Evolutionary conservation across 1,140 invertebrate species (phyloP), one percentile per base, ranked within the genome.

Genomic region (Trichoplusia ni): DNA sequence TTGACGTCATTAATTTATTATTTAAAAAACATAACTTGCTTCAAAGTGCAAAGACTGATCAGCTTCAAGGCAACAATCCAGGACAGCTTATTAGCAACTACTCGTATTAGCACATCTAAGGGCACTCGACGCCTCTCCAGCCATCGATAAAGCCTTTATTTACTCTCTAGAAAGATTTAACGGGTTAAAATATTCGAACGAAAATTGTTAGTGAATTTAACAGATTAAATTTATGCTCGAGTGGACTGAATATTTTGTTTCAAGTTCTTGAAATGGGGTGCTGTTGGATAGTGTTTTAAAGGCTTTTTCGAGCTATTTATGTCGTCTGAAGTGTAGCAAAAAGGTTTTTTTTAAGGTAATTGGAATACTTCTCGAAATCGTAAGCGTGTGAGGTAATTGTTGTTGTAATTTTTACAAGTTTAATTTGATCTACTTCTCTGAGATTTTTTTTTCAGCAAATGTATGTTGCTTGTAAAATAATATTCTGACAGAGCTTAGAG

Each of bases 111-210:
- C 46, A 56, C 35, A 44, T 44, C 23, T 31, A 31, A 44, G 54
- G 23, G 38, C 16, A 6, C 38, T 58, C 37, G 38, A 58, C 44
- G 54, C 33, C 54, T 31, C 54, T 58, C 38, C 37, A 58, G 14
- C 3, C 38, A 38, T 23, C 53, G 38, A 58, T 42, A 58, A 58
- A 58, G 54, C 14, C 37, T 58, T 54, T 54, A 54, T 54, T 54
- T 58, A 58, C 44, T 31, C 53, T 40, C 25, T 58, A 58, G 38
- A 16, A 58, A 58, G 19, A 58, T 58, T 58, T 44, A 58, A 25
- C 54, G 54, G 42, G 54, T 42, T 40, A 44, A 44, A 58, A 44
- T 58, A 58, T 58, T 58, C 54, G 18, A 16, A 37, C 25, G 42
- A 21, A 29, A 40, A 58, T 58, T 31, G 25, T 58, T 42, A 44